A percentile compares a stretch with the other conserved stretches of the same genome.
These are phyloP conservation scores for Crocuta crocuta DNA, from an alignment of 2,113 vertebrate genomes.

Conservation along the genomic window DNA sequence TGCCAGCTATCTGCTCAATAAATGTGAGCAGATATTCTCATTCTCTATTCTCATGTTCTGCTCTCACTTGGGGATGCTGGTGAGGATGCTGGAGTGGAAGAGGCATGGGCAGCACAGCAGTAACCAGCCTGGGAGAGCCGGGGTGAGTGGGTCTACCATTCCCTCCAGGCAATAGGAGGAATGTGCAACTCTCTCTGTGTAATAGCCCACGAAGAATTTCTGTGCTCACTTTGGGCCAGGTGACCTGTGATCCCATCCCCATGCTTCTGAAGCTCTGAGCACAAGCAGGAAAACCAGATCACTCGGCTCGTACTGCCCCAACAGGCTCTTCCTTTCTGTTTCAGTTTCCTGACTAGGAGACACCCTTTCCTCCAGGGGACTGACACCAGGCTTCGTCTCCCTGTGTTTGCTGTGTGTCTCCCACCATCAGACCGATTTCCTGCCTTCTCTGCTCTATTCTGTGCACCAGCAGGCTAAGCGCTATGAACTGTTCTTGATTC, in stretches of 20 bases:
- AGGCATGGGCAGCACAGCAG: background rate
- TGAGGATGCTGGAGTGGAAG: background rate
- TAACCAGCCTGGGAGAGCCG: background rate
- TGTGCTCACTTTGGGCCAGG: background rate
- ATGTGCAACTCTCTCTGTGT: background rate
- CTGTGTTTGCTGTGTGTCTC: background rate
- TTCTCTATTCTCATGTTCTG: accelerated
- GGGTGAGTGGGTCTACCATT: background rate
- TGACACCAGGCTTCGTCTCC: background rate
- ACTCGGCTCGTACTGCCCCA: background rate
- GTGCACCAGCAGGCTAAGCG: background rate
- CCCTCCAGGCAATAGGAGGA: background rate
- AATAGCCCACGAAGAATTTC: background rate
- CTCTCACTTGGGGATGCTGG: background rate
- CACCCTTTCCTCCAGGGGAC: background rate
- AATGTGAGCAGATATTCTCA: too few relatives aligned
- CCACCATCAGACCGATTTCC: background rate
- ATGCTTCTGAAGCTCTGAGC: background rate
- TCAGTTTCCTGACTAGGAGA: background rate
- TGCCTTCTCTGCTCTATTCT: background rate
- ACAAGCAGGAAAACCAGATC: background rate
- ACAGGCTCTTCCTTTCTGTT: conserved; percentile 14
- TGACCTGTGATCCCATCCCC: background rate
- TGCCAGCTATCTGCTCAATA: too few relatives aligned
- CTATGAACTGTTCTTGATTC: background rate